Percentiles rank a stretch among this genome's conserved stretches.
phyloP scores from a whole-genome alignment of 2,888 invertebrate genomes.

The Ectemnius cavifrons region DNA sequence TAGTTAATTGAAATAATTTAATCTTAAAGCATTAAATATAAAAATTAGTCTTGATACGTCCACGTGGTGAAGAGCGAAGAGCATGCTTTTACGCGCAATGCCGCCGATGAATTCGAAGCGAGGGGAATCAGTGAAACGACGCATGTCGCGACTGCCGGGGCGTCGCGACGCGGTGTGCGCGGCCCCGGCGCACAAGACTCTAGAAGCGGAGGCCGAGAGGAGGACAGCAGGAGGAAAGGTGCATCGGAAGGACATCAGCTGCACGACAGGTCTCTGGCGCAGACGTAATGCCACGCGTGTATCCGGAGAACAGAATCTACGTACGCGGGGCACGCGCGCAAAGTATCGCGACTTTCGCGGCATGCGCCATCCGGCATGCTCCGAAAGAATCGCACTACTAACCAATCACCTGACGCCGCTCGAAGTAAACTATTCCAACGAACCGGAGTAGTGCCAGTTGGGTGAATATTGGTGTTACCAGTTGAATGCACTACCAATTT shows the following conservation, averaged over 20 bases:
- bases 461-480: too few relatives aligned
- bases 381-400: neutral
- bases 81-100: too few relatives aligned
- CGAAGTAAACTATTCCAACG: too few relatives aligned
- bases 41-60: too few relatives aligned
- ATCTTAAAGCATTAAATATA: too few relatives aligned
- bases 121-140: neutral
- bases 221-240: slow-evolving; percentile 31
- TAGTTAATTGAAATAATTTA: too few relatives aligned
- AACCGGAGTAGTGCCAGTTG: too few relatives aligned
- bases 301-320: slow-evolving; percentile 72
- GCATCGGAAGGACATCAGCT: slow-evolving; percentile 42
- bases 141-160: neutral
- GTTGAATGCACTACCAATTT: too few relatives aligned
- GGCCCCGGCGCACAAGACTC: neutral
- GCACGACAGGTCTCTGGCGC: slow-evolving; percentile 62
- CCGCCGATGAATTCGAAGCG: neutral
- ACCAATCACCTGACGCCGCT: too few relatives aligned
- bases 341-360: slow-evolving; percentile 48
- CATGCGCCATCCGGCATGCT: slow-evolving; percentile 40
- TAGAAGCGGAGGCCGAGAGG: slow-evolving; percentile 8
- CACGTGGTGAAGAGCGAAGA: too few relatives aligned
- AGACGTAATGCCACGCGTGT: slow-evolving; percentile 73
- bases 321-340: slow-evolving; percentile 42
- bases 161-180: neutral